phyloP scores from a whole-genome alignment of 2,113 vertebrate genomes.

The Oxyruncus cristatus region DNA sequence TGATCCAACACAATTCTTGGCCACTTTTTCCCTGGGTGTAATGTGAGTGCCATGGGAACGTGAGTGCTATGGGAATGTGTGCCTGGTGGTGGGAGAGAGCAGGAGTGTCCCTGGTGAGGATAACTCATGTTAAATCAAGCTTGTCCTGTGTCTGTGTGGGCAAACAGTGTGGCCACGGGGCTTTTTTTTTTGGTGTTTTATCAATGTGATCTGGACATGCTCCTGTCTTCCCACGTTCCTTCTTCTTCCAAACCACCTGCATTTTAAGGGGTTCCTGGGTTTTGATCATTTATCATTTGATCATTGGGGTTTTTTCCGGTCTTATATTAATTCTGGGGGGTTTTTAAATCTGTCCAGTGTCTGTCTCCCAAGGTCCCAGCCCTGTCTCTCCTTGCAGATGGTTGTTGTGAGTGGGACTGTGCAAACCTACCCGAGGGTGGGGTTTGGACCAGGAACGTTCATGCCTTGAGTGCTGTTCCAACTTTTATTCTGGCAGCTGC shows the following conservation, averaged over 20 bases:
- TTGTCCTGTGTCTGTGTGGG: not conserved
- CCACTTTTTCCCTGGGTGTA: not conserved
- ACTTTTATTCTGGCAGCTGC: not conserved
- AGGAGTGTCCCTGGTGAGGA: not conserved
- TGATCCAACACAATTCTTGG: accelerated
- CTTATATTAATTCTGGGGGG: not conserved
- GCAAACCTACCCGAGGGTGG: not conserved
- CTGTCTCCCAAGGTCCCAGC: not conserved
- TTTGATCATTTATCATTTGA: not conserved
- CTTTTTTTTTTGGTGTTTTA: not conserved
- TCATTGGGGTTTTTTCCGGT: not conserved
- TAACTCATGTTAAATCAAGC: not conserved
- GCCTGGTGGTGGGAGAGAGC: not conserved
- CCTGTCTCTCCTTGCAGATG: accelerated
- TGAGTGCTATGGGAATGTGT: accelerated
- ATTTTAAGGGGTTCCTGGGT: not conserved
- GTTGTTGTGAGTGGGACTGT: not conserved
- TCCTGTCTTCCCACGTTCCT: not conserved
- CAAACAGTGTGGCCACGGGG: accelerated
- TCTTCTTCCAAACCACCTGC: not conserved
- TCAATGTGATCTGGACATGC: not conserved
- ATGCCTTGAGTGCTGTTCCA: not conserved
- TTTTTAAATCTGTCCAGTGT: accelerated
- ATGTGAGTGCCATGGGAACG: not conserved
- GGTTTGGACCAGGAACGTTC: not conserved